Percentiles rank a stretch among this genome's conserved stretches.
Conservation (phyloP, 2,888 invertebrate species). For the Torymus auratus region DNA sequence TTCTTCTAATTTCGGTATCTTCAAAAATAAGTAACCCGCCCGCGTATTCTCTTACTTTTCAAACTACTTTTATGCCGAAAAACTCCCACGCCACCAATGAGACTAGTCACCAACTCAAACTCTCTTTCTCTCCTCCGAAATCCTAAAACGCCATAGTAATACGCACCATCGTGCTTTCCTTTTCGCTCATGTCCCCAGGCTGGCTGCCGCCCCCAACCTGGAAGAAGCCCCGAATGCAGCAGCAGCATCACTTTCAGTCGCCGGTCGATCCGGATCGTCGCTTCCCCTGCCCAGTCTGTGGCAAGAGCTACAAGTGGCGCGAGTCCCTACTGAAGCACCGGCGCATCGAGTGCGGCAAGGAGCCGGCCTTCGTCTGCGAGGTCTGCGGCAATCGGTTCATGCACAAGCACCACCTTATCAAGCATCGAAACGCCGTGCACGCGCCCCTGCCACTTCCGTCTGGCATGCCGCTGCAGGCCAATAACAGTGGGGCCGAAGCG, state of each 20-base stretch:
- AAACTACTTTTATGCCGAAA: no score
- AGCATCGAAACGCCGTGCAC: conserved; percentile 67
- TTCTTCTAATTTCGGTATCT: no score
- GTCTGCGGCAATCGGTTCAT: conserved; percentile 75
- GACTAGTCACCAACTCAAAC: no score
- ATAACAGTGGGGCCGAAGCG: no score
- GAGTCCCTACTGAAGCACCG: conserved; percentile 70
- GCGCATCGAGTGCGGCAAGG: conserved; percentile 71
- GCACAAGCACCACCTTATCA: conserved; percentile 77
- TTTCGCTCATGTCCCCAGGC: conserved; percentile 40
- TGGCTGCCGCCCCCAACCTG: conserved; percentile 24
- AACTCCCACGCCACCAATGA: no score
- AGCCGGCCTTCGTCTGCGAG: conserved; percentile 72
- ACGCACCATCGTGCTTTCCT: conserved; percentile 9
- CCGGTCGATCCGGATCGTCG: conserved; percentile 9
- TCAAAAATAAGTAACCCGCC: no score
- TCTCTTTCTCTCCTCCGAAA: no score
- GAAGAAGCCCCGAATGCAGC: neutral
- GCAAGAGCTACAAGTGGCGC: conserved; percentile 71
- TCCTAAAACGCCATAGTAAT: conserved; percentile 8
- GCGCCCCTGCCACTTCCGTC: conserved; percentile 43
- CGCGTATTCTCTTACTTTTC: no score
- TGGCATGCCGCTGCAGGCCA: no score
- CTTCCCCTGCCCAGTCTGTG: conserved; percentile 63
- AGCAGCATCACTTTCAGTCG: neutral